phyloP scores from a whole-genome alignment of 92 coral and sea anemone species.

The Epizoanthus rinbou region DNA sequence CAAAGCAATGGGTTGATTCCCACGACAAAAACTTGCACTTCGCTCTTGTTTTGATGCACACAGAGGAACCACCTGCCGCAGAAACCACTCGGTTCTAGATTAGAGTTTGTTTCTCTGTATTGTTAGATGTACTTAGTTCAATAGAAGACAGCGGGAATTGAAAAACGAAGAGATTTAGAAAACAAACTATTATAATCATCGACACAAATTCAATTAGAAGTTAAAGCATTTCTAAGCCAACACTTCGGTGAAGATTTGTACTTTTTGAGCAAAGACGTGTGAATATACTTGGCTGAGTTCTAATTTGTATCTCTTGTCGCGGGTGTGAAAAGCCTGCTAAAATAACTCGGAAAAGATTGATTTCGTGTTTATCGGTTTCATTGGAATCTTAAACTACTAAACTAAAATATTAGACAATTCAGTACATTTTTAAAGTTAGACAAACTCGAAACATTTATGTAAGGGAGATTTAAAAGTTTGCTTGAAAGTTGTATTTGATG shows the following conservation, averaged over 20 bases:
- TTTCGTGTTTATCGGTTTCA: conserved; percentile 5
- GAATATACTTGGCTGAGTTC: too few relatives aligned
- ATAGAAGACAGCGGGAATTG: conserved; percentile 3
- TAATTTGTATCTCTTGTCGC: not conserved
- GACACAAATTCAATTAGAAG: too few relatives aligned
- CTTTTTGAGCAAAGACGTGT: too few relatives aligned
- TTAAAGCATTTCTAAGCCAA: too few relatives aligned
- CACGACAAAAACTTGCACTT: conserved; percentile 2
- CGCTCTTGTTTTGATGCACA: conserved; percentile 10
- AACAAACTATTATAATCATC: not conserved
- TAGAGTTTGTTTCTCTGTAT: not conserved
- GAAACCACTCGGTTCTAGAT: not conserved
- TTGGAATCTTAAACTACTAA: not conserved
- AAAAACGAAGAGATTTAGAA: not conserved
- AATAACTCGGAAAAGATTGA: not conserved
- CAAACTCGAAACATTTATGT: too few relatives aligned
- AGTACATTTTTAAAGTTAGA: not conserved
- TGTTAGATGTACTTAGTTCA: not conserved
- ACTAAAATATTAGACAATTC: not conserved
- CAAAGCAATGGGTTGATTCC: not conserved
- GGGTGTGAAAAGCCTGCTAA: conserved; percentile 23
- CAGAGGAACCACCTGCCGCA: conserved; percentile 11
- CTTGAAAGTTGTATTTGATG: conserved; percentile 14
- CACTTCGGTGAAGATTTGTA: too few relatives aligned
- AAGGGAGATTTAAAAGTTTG: not conserved